Conservation (phyloP, 1,140 invertebrate genomes). For the Drosophila sp. region DNA sequence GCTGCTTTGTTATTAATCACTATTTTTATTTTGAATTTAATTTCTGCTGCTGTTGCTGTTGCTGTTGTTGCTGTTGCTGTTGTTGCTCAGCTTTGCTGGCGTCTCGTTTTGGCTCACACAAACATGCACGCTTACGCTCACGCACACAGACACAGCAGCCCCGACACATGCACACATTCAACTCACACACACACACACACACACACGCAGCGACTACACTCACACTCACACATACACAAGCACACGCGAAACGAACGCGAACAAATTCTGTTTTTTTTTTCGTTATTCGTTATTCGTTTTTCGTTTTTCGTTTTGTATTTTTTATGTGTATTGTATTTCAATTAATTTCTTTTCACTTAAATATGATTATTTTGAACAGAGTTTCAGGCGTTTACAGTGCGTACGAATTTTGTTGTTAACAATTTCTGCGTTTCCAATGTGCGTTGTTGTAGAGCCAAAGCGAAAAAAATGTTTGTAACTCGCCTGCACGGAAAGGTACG, state of each 20-base stretch:
- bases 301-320: slow-evolving; percentile 23
- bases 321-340: neutral
- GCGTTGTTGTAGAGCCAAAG: slow-evolving; percentile 38
- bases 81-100: slow-evolving; percentile 73
- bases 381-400: neutral
- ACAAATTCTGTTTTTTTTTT: slow-evolving; percentile 49
- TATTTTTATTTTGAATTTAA: slow-evolving; percentile 82
- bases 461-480: slow-evolving; percentile 56
- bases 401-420: slow-evolving; percentile 16
- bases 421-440: slow-evolving; percentile 45
- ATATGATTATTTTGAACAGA: neutral
- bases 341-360: slow-evolving; percentile 11
- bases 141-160: slow-evolving; percentile 27
- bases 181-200: slow-evolving; percentile 33
- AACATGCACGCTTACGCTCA: slow-evolving; percentile 32
- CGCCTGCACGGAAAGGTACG: slow-evolving; percentile 68
- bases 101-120: slow-evolving; percentile 67
- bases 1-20: slow-evolving; percentile 79
- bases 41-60: slow-evolving; percentile 59
- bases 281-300: slow-evolving; percentile 23
- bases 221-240: slow-evolving; percentile 1
- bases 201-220: neutral
- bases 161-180: slow-evolving; percentile 14
- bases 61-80: slow-evolving; percentile 53
- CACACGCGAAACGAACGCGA: slow-evolving; percentile 49